Base-by-base conservation (phyloP, 1,140 invertebrate genomes). In the Glomeris maerens region DNA sequence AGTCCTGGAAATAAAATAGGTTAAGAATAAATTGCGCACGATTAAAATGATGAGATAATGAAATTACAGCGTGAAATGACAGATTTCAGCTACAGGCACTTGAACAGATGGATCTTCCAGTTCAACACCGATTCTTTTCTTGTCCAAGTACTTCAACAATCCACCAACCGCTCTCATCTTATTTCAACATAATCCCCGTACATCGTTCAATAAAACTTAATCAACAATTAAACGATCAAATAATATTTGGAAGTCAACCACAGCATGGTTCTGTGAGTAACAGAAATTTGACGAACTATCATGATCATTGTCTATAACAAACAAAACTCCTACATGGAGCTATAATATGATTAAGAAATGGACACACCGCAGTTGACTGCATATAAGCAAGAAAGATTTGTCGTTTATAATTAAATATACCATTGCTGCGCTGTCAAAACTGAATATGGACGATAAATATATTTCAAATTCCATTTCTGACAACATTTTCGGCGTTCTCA, bases 101-200 rank as follows among this genome's bases (percentile, higher is more conserved):
- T 70, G 63, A 13, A 64, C 67, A 38, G 64, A 68, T 22, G 45
- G 29, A 36, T 66, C 66, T 56, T 75, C 72, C 4, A 78, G 54
- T 40, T 69, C 68, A 45, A 84, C 64, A 27, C 71, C 63, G 60
- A 73, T 69, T 71, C 78, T 78, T 59, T 77, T 76, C 46, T 75
- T 78, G 54, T 87, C 82, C 42, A 87, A 55, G 60, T 78, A 85
- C 60, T 77, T 77, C 20, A 87, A 61, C 39, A 88, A 66, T 1
- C 78, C 75, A n/a, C 83, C 84, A 14, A 80, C 62, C 1, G 83
- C 77, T 61, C 81, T 73, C 1, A 86, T 71, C 62, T 68, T 20
- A 49, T 42, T 36, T 39, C 20, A 50, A 45, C 10, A 27, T 10
- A 25, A 49, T 23, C 0, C 5, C 38, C 7, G 29, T 21, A 52